Base-by-base conservation (phyloP, 1,140 invertebrate genomes). In the Phthorimaea operculella region DNA sequence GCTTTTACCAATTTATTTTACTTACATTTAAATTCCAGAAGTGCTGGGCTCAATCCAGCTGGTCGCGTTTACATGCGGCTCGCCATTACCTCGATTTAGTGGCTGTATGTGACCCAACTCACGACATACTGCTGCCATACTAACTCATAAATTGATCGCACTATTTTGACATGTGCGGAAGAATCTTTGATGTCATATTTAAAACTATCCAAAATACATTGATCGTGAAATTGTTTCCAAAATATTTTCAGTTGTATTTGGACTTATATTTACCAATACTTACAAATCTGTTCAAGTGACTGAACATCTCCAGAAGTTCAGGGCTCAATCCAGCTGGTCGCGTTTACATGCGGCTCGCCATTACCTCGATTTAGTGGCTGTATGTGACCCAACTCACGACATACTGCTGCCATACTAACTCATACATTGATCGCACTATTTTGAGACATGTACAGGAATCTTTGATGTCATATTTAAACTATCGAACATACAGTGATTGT, bases 321-420 rank as follows among this genome's bases (percentile, higher is more conserved):
- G 44, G 28, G 58, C 42, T 55, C 59, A 42, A 36, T 50, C 18
- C 34, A n/a, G 15, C 1, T 64, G 57, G 66, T 50, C n/a, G 36
- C 36, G n/a, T 36, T 44, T 49, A 58, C 57, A 44, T 53, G 16
- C 44, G 57, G 47, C 51, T 18, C 44, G n/a, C 58, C 39, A 63
- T 63, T 59, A 61, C 48, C 55, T 53, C 62, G 62, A 66, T 66
- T 62, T 59, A 59, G 54, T 48, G 45, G 64, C 59, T 58, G 63
- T 64, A 64, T 66, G 61, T 65, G 63, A 66, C 58, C 34, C 16
- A 34, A 42, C 39, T 14, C 14, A 42, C 39, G 3, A 28, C 39
- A 42, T 42, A n/a, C 11, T 42, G 14, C 39, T 11, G 11, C 2
- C 39, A 42, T 42, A 42, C 3, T n/a, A n/a, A 42, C 39, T 14